Base-by-base conservation (phyloP, 1,140 invertebrate genomes). In the Apis laboriosa region DNA sequence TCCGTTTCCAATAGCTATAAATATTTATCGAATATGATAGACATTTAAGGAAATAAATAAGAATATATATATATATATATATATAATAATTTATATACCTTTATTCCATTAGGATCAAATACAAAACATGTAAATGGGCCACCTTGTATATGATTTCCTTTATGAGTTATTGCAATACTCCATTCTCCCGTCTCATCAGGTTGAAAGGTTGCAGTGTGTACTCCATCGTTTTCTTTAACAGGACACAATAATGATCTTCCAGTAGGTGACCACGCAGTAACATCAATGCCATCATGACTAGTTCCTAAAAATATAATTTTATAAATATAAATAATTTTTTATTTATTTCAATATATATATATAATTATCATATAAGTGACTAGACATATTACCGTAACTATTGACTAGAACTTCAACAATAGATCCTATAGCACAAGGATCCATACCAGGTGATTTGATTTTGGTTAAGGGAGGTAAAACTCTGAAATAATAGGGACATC, bases 51-150 rank as follows among this genome's bases (percentile, higher is more conserved):
- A 58, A 53, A 21, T n/a, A 8, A 56, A 13, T 43, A 15, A 55
- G 13, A n/a, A 17, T 49, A 28, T 49, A 75, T 7, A 51, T 9
- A 8, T 7, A 43, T 43, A 43, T 43, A 43, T 43, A 43, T 43
- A 63, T 8, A 63, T 63, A 55, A 60, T 11, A 55, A 51, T 2
- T 0, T 28, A 74, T 13, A 3, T 76, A 98, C 96, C 81, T 97
- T 96, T 21, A 99, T 97, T 21, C 97, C 97, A 84, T 98, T 97
- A 1, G 99, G 97, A 94, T 99, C 99, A 90, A 99, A 99, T 0
- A 99, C 99, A 91, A 99, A 98, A 91, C 99, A 99, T 1, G 97
- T 98, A 94, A 99, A 99, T 7, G 99, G 99, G 75, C 98, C 98
- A 68, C 98, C 99, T 93, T 98, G 97, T 88, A 99, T 99, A 92